These are phyloP conservation scores for Drosophila subsilvestris DNA, from an alignment of 2,888 invertebrate species.

Conservation along the genomic window DNA sequence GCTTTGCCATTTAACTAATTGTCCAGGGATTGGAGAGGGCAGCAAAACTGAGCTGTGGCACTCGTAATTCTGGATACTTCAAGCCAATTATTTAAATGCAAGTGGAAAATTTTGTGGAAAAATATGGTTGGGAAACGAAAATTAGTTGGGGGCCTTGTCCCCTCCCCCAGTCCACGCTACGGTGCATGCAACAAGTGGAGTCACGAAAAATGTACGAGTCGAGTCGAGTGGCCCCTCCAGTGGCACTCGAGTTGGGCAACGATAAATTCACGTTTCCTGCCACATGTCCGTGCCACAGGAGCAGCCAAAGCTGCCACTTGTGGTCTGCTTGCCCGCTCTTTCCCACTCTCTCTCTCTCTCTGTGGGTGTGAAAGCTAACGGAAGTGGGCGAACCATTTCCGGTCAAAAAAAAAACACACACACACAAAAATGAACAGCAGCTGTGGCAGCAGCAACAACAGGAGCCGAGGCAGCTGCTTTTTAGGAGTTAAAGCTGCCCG, in stretches of 20 bases:
- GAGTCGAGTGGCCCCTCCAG: conserved; percentile 32
- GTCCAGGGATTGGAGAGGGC: conserved; percentile 22
- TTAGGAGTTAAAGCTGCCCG: conserved; percentile 34
- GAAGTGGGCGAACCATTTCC: conserved; percentile 69
- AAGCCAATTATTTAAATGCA: conserved; percentile 45
- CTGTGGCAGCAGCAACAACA: conserved; percentile 28
- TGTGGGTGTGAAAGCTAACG: conserved; percentile 66
- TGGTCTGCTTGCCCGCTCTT: conserved; percentile 1
- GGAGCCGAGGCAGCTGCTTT: conserved; percentile 18
- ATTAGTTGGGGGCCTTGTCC: conserved; percentile 38
- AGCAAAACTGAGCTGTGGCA: neutral
- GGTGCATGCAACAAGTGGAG: conserved; percentile 68
- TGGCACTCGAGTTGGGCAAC: conserved; percentile 64
- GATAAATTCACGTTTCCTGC: conserved; percentile 78
- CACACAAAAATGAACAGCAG: conserved; percentile 24
- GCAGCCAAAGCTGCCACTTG: conserved; percentile 33
- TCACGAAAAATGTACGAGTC: conserved; percentile 46
- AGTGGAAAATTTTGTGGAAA: conserved; percentile 36
- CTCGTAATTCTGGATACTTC: conserved; percentile 43
- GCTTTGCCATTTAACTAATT: conserved; percentile 52
- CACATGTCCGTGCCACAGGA: conserved; percentile 58
- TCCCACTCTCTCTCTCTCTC: neutral
- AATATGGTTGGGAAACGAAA: conserved; percentile 37
- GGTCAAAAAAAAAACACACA: conserved; percentile 39
- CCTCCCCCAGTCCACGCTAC: conserved; percentile 19